phyloP scores from a whole-genome alignment of 1,140 invertebrate genomes.

The Delia radicum region DNA sequence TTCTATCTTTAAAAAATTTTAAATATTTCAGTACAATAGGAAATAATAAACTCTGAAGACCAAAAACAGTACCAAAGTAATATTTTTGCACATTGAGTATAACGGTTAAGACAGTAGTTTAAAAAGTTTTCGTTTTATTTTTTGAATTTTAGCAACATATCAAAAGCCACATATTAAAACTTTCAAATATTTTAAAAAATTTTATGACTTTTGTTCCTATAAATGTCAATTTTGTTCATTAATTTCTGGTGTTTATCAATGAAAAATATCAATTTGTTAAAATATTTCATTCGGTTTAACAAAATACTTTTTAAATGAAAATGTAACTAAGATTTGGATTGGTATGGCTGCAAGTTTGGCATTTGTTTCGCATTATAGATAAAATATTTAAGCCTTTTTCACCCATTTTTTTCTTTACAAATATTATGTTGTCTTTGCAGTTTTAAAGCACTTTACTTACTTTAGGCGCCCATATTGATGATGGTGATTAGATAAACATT shows the following conservation, averaged over 20 bases:
- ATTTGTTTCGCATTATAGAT: background rate
- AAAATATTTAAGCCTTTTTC: background rate
- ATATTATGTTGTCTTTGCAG: background rate
- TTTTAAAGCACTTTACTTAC: background rate
- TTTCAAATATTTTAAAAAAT: background rate
- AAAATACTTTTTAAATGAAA: background rate
- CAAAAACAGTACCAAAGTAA: too few relatives aligned
- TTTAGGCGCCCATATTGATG: background rate
- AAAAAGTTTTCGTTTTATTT: too few relatives aligned
- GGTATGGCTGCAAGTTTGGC: background rate
- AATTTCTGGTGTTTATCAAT: background rate
- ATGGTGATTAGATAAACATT: background rate
- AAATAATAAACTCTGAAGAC: too few relatives aligned
- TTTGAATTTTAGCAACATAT: too few relatives aligned
- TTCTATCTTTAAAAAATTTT: too few relatives aligned
- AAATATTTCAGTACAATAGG: too few relatives aligned
- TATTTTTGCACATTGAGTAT: too few relatives aligned
- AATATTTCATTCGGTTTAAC: background rate
- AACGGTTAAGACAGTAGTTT: too few relatives aligned
- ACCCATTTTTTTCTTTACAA: background rate
- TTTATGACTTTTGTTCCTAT: background rate
- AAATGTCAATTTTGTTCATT: background rate
- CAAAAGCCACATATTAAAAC: too few relatives aligned
- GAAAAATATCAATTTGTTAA: background rate
- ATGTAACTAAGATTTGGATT: background rate